Evolutionary conservation across 2,113 vertebrate genomes (phyloP).

Genomic region (Protobothrops mucrosquamatus): DNA sequence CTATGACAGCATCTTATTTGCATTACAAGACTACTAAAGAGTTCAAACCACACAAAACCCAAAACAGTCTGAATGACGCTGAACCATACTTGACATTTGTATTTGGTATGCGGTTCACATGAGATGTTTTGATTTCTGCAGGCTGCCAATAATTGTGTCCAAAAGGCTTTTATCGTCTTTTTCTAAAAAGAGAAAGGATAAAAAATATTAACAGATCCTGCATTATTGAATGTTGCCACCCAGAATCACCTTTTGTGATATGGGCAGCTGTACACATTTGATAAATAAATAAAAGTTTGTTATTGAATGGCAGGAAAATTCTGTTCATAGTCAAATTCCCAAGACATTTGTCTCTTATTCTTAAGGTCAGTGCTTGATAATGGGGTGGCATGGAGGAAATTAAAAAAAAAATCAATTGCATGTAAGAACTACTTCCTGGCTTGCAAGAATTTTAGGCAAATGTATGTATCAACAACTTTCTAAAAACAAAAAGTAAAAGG

Average conservation of each 20-base stretch:
- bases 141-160: conserved; percentile 57
- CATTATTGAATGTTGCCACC: neutral
- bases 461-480: neutral
- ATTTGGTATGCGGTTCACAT: conserved; percentile 44
- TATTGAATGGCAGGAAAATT: neutral
- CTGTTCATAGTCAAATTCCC: neutral
- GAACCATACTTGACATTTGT: neutral
- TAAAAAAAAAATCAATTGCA: neutral
- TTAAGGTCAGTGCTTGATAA: neutral
- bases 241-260: neutral
- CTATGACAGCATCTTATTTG: conserved; percentile 7
- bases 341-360: neutral
- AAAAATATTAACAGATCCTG: neutral
- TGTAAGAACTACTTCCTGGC: neutral
- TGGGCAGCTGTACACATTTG: neutral
- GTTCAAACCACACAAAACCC: conserved; percentile 24
- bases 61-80: conserved; percentile 23
- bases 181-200: conserved; percentile 55
- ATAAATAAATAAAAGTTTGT: neutral
- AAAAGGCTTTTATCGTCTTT: conserved; percentile 66
- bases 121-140: conserved; percentile 69
- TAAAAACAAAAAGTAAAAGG: neutral
- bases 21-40: neutral
- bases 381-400: neutral
- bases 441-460: neutral